Base-by-base conservation (phyloP, 2,113 vertebrate species). In the Choloepus hoffmanni region DNA sequence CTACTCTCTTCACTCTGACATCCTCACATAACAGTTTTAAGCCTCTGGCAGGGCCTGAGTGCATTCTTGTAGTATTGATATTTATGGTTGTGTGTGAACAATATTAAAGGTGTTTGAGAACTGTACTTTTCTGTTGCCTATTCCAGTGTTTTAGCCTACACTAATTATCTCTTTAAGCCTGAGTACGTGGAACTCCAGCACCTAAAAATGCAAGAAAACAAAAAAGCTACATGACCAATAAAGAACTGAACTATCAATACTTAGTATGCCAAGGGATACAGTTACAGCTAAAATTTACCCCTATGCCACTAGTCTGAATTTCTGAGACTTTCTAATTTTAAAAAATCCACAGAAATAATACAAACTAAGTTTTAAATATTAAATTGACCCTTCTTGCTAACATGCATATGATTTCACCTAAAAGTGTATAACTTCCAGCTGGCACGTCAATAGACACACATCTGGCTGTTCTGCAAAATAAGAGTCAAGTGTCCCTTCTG, bases 291-390 rank as follows among this genome's bases (percentile, higher is more conserved):
- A 85, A 81, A 65, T 70, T 70, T 67, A 67, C 23, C 74, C 10
- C 60, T 18, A 33, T 26, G 55, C 9, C 13, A 87, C 4, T 77
- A 33, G 78, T 40, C 18, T 96, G 36, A 83, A 74, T 84, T 90
- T 50, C 65, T 77, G 12, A 82, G 33, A 62, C 70, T 72, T 89
- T 85, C 19, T 88, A 19, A 65, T 74, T 36, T 30, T 70, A 15
- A 43, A 88, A 70, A 91, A 58, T 50, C 9, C 23, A 73, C 2
- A 92, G 15, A 85, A 55, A 72, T 14, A 18, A 85, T 26, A n/a
- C 16, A 77, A 94, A 65, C 50, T 79, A 89, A 68, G 40, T 63
- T 63, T 78, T 93, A 85, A 63, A 93, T 76, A 63, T 76, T 82
- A 96, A 92, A 45, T 50, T 58, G 55, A 67, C 3, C 76, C 11